Percentiles rank a stretch among this genome's conserved stretches.
These are phyloP conservation scores for Cyprinus carpio DNA, from an alignment of 2,113 vertebrate genomes.

Conservation along the genomic window DNA sequence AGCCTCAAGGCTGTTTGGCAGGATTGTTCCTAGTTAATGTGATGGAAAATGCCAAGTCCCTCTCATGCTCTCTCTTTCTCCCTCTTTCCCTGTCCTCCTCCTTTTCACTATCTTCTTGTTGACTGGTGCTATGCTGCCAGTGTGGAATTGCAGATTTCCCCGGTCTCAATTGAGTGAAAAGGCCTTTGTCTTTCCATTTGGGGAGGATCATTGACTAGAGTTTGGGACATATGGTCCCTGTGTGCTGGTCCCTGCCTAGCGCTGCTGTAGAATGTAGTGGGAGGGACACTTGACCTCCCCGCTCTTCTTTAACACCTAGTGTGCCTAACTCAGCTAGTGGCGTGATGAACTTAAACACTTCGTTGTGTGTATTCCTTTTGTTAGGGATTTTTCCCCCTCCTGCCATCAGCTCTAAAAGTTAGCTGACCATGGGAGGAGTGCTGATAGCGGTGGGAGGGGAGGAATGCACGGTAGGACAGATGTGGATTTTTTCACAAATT, in stretches of 20 bases:
- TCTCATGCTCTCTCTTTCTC: slow-evolving; percentile 38
- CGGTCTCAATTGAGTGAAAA: slow-evolving; percentile 70
- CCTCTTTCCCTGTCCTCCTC: neutral
- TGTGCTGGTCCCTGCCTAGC: slow-evolving; percentile 66
- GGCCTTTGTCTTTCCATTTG: slow-evolving; percentile 72
- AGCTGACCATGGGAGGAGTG: slow-evolving; percentile 36
- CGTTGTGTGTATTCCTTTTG: slow-evolving; percentile 61
- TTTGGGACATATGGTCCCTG: slow-evolving; percentile 77
- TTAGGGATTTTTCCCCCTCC: slow-evolving; percentile 14
- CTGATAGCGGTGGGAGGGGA: neutral
- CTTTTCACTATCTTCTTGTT: slow-evolving; percentile 54
- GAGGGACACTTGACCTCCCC: slow-evolving; percentile 69
- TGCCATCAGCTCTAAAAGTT: slow-evolving; percentile 40
- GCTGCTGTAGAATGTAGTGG: slow-evolving; percentile 68
- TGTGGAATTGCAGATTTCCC: slow-evolving; percentile 72
- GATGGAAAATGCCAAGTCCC: slow-evolving; percentile 53
- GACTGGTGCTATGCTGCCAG: slow-evolving; percentile 68
- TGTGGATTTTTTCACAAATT: too few relatives aligned
- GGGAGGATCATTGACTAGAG: slow-evolving; percentile 70
- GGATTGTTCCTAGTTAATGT: slow-evolving; percentile 57
- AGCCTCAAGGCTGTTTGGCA: slow-evolving; percentile 50
- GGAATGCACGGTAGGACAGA: too few relatives aligned
- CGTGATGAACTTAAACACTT: slow-evolving; percentile 78
- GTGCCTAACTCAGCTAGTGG: slow-evolving; percentile 60
- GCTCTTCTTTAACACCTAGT: slow-evolving; percentile 69